phyloP scores from a whole-genome alignment of 2,797 vertebrate genomes.

The Decapterus maruadsi region DNA sequence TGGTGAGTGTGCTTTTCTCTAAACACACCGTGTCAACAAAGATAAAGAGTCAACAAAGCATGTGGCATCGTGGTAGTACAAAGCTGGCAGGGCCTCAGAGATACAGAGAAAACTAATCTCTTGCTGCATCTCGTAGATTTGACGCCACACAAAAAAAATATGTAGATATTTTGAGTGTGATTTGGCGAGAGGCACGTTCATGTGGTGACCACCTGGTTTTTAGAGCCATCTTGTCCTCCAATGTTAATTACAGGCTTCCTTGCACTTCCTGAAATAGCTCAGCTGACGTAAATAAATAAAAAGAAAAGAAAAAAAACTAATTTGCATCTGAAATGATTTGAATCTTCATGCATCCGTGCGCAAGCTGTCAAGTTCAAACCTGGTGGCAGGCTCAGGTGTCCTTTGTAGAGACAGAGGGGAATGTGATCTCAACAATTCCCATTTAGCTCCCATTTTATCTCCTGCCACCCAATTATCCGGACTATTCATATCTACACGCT shows the following conservation, averaged over 20 bases:
- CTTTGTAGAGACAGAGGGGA: constrained; percentile 5
- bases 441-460: constrained; percentile 58
- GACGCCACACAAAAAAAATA: background rate
- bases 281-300: background rate
- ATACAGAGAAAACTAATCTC: background rate
- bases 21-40: constrained; percentile 27
- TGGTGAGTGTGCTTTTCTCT: constrained; percentile 9
- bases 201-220: constrained; percentile 30
- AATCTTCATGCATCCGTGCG: constrained; percentile 17
- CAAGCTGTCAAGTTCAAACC: constrained; percentile 4
- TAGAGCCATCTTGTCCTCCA: background rate
- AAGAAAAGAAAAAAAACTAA: background rate
- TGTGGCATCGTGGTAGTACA: background rate
- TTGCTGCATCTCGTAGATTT: background rate
- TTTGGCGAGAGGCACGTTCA: background rate
- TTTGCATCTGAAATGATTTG: constrained; percentile 53
- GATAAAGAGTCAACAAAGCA: constrained; percentile 25
- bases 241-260: constrained; percentile 26
- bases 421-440: background rate
- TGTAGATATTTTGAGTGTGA: constrained; percentile 7
- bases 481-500: constrained; percentile 70
- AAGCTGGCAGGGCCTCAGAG: background rate
- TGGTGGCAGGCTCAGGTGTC: constrained; percentile 34
- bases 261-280: background rate
- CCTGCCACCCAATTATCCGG: constrained; percentile 67